Conservation (phyloP, 2,888 invertebrate species). For the Drosophila mulleri region DNA sequence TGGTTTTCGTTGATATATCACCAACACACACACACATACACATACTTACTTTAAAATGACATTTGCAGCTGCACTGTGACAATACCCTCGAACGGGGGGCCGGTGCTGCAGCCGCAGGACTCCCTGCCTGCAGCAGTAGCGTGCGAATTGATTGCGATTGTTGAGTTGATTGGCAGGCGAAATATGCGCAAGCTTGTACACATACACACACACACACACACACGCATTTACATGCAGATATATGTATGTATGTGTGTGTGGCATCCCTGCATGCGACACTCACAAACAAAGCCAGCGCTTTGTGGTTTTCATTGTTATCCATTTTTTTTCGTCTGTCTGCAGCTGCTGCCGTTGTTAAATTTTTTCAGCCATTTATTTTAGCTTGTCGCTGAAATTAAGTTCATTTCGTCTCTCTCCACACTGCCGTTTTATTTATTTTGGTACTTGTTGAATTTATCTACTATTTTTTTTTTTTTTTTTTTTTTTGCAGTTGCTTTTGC, state of each 20-base stretch:
- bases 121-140: constrained; percentile 48
- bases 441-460: background rate
- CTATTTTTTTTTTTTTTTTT: constrained; percentile 33
- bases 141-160: constrained; percentile 81
- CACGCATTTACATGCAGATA: too few species aligned
- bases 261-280: constrained; percentile 65
- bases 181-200: constrained; percentile 50
- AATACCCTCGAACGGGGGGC: constrained; percentile 50
- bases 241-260: background rate
- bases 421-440: constrained; percentile 1
- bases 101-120: constrained; percentile 20
- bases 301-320: constrained; percentile 71
- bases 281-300: constrained; percentile 65
- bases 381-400: constrained; percentile 60
- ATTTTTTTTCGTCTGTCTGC: constrained; percentile 13
- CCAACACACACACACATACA: constrained; percentile 14
- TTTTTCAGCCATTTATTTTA: constrained; percentile 48
- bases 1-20: constrained; percentile 57
- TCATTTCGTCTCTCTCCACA: constrained; percentile 32
- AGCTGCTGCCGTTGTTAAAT: constrained; percentile 11
- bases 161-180: constrained; percentile 81
- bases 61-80: constrained; percentile 63
- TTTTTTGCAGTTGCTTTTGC: constrained; percentile 16
- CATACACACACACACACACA: background rate
- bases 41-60: constrained; percentile 55